These are phyloP conservation scores for Agrilus mali DNA, from an alignment of 2,888 invertebrate genomes.

Conservation along the genomic window DNA sequence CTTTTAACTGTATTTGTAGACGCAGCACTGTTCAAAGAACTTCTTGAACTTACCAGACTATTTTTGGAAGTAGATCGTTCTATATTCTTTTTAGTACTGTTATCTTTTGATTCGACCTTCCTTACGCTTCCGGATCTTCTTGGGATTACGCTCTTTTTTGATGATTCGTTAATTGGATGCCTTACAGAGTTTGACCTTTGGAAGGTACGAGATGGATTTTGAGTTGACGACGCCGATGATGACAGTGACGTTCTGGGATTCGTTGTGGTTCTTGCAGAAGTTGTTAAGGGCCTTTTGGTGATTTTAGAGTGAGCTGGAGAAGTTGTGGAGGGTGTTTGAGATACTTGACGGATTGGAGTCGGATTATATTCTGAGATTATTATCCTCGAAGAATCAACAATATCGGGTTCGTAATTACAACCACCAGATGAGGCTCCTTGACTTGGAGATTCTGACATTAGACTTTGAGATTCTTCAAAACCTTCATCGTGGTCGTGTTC, in stretches of 20 bases:
- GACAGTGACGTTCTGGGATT: constrained; percentile 4
- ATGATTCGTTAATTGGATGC: constrained; percentile 12
- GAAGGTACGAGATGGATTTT: constrained; percentile 21
- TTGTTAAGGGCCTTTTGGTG: constrained; percentile 1
- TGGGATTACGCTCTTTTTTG: constrained; percentile 29
- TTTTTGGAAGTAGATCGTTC: constrained; percentile 68
- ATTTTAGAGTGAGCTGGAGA: constrained; percentile 7
- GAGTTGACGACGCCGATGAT: constrained; percentile 17
- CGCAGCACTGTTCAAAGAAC: constrained; percentile 70
- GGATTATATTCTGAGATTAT: constrained; percentile 18
- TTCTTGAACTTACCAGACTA: constrained; percentile 69
- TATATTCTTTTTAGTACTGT: constrained; percentile 39
- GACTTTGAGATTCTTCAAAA: constrained; percentile 80
- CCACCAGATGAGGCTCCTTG: constrained; percentile 72
- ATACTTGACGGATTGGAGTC: constrained; percentile 4
- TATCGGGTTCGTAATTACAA: constrained; percentile 40
- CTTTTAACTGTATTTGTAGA: constrained; percentile 67
- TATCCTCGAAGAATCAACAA: constrained; percentile 28
- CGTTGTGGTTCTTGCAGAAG: constrained; percentile 2
- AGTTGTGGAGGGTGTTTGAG: background rate
- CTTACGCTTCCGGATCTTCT: constrained; percentile 30
- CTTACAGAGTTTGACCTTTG: constrained; percentile 23
- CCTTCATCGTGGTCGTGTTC: constrained; percentile 81
- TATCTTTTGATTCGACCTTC: constrained; percentile 28
- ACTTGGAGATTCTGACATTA: constrained; percentile 76